Conservation (phyloP, 2,113 vertebrate species). For the Phocoena phocoena region DNA sequence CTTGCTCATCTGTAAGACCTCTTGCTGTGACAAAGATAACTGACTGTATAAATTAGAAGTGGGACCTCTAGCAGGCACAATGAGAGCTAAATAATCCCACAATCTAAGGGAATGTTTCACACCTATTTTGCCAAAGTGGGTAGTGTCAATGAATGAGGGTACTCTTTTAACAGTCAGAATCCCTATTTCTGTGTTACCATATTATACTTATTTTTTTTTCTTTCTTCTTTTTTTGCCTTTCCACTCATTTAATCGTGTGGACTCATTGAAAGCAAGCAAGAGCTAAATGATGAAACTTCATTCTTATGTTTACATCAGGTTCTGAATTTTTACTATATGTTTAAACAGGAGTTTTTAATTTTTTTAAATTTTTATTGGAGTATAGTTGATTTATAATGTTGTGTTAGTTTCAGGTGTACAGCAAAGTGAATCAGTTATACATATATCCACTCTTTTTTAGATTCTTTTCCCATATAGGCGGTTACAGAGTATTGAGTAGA, state of each 20-base stretch:
- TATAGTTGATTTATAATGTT: neutral
- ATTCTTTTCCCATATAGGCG: neutral
- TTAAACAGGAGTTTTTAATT: neutral
- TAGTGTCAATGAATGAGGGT: neutral
- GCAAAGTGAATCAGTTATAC: neutral
- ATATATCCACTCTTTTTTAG: neutral
- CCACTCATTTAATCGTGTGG: neutral
- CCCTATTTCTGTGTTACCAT: neutral
- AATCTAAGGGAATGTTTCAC: slow-evolving; percentile 46
- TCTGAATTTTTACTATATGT: neutral
- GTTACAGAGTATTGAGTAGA: neutral
- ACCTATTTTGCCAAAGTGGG: slow-evolving; percentile 36
- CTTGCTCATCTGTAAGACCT: slow-evolving; percentile 60
- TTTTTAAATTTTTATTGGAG: neutral
- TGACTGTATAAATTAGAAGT: slow-evolving; percentile 72
- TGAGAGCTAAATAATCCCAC: slow-evolving; percentile 29
- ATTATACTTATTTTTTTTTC: neutral
- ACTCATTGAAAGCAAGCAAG: neutral
- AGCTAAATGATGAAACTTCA: neutral
- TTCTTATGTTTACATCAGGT: neutral
- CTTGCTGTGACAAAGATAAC: slow-evolving; percentile 69
- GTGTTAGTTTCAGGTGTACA: neutral
- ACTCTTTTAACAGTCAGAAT: neutral
- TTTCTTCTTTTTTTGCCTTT: neutral
- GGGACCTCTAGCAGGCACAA: slow-evolving; percentile 38